Percentiles rank a stretch among this genome's conserved stretches.
Conservation (phyloP, 2,888 invertebrate genomes). For the Acronicta alni region DNA sequence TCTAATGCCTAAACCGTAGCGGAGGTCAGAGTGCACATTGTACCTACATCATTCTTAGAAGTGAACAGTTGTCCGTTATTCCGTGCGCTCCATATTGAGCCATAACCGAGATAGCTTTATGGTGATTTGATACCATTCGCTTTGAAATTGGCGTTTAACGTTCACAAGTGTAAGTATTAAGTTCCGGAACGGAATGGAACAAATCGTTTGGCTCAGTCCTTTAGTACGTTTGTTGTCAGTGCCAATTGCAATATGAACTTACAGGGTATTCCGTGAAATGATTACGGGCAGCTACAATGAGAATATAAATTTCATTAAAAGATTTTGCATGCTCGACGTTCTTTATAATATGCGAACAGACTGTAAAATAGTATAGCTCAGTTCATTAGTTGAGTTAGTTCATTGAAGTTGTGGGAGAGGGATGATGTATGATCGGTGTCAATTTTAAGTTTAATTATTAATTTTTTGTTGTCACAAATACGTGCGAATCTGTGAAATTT, state of each 20-base stretch:
- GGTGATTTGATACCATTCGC: constrained; percentile 88
- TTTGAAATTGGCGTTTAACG: constrained; percentile 82
- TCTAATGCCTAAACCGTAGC: constrained; percentile 66
- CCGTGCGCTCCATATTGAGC: constrained; percentile 81
- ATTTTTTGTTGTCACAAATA: no score
- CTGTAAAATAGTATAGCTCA: constrained; percentile 25
- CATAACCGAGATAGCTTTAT: constrained; percentile 80
- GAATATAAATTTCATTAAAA: constrained; percentile 30
- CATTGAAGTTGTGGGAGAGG: no score
- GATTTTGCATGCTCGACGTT: constrained; percentile 17
- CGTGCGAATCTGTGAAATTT: no score
- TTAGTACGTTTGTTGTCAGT: constrained; percentile 53
- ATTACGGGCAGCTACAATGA: constrained; percentile 29
- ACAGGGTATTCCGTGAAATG: constrained; percentile 31
- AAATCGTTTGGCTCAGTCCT: constrained; percentile 50
- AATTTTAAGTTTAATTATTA: no score
- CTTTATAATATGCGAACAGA: constrained; percentile 27
- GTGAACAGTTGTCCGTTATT: constrained; percentile 73
- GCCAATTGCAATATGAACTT: constrained; percentile 40
- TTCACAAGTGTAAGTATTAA: constrained; percentile 65
- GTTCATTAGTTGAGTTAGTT: no score
- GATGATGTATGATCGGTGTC: no score
- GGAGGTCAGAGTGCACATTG: constrained; percentile 67
- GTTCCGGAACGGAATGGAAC: constrained; percentile 59
- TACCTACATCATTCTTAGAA: constrained; percentile 73